Conservation (phyloP, 2,888 invertebrate species). For the Andrena bicolor region DNA sequence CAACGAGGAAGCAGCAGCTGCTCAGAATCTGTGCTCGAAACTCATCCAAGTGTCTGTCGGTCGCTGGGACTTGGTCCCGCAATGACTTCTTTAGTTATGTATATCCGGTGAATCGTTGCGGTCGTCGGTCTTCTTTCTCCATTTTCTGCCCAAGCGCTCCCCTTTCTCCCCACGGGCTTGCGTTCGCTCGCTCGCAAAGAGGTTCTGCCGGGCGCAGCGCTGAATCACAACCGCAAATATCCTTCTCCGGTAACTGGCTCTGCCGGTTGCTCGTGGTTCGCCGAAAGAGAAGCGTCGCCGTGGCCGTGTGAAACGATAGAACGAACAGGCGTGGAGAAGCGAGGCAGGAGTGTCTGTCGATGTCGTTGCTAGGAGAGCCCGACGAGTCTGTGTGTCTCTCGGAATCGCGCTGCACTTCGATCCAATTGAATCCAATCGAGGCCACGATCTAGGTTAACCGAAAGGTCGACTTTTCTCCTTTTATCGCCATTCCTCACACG, state of each 20-base stretch:
- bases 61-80: conserved; percentile 24
- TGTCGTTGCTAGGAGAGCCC: not conserved
- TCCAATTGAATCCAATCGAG: conserved; percentile 34
- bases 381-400: conserved; percentile 51
- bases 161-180: conserved; percentile 9
- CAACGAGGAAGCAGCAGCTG: no score
- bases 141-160: conserved; percentile 44
- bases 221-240: conserved; percentile 81
- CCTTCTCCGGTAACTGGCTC: conserved; percentile 71
- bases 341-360: not conserved
- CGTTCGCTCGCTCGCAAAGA: not conserved
- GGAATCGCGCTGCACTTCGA: conserved; percentile 49
- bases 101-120: conserved; percentile 66
- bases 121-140: conserved; percentile 68
- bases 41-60: no score
- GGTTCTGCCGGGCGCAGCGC: conserved; percentile 51
- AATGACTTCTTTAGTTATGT: conserved; percentile 36
- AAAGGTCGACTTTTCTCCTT: conserved; percentile 67
- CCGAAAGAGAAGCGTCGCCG: conserved; percentile 38
- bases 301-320: conserved; percentile 32
- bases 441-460: conserved; percentile 80
- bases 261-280: conserved; percentile 47
- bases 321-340: conserved; percentile 12
- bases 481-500: conserved; percentile 45
- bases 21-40: no score